Conservation (phyloP, 2,888 invertebrate species). For the Dastarcus helophoroides region DNA sequence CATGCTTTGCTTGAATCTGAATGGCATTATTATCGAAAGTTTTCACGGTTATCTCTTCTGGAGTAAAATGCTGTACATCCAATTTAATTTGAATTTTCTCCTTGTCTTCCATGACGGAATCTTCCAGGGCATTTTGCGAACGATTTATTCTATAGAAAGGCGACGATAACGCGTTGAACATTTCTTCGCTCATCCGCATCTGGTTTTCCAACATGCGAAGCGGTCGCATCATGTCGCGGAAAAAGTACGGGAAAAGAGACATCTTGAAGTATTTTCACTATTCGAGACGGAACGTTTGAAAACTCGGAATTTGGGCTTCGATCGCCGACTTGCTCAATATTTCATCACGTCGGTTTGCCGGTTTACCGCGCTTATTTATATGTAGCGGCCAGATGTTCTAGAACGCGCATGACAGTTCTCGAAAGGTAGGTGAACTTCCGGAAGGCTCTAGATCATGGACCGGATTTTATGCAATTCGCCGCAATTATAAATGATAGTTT, state of each 20-base stretch:
- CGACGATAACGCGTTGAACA: constrained; percentile 12
- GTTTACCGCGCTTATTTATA: too few relatives aligned
- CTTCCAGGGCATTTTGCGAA: constrained; percentile 14
- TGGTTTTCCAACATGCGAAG: constrained; percentile 25
- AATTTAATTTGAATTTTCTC: constrained; percentile 60
- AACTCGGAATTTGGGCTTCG: too few relatives aligned
- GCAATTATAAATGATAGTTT: too few relatives aligned
- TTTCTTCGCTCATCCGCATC: constrained; percentile 21
- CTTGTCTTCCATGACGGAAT: constrained; percentile 44
- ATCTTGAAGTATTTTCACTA: too few relatives aligned
- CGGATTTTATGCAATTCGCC: too few relatives aligned
- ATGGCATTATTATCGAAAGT: constrained; percentile 57
- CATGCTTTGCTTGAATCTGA: constrained; percentile 65
- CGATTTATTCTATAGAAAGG: constrained; percentile 9
- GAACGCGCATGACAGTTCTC: too few relatives aligned
- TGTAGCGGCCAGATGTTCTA: too few relatives aligned
- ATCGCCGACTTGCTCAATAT: too few relatives aligned
- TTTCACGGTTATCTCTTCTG: constrained; percentile 67
- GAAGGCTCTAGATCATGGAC: too few relatives aligned
- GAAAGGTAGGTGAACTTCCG: too few relatives aligned
- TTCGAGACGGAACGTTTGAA: too few relatives aligned
- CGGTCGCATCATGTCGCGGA: constrained; percentile 23
- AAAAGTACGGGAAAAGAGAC: constrained; percentile 21
- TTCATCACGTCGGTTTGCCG: too few relatives aligned
- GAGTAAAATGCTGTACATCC: constrained; percentile 66